Percentiles rank a stretch among this genome's conserved stretches.
Conservation (phyloP, 2,113 vertebrate species). For the Brienomyrus brachyistius region DNA sequence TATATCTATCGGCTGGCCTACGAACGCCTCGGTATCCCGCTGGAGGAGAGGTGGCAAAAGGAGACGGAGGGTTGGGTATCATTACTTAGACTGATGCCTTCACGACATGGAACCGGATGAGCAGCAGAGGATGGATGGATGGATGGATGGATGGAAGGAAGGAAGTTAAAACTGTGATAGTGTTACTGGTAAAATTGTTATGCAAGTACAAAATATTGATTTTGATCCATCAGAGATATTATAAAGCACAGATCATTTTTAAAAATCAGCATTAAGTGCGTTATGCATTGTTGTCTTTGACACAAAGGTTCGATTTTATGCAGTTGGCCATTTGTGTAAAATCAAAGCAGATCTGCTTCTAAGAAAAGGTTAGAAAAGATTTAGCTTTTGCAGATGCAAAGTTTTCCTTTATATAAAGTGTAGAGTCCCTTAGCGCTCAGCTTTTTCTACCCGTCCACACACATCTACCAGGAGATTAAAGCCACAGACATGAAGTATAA, state of each 20-base stretch:
- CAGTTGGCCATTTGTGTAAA: neutral
- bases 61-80: neutral
- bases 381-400: neutral
- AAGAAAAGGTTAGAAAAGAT: neutral
- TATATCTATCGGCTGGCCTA: neutral
- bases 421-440: conserved; percentile 47
- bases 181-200: neutral
- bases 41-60: neutral
- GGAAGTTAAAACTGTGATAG: neutral
- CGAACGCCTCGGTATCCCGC: neutral
- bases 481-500: conserved; percentile 95
- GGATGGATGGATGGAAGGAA: neutral
- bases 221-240: neutral
- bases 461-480: conserved; percentile 90
- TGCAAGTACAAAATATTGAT: neutral
- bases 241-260: neutral
- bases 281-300: neutral
- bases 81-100: neutral
- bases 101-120: neutral
- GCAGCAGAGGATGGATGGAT: neutral
- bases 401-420: neutral
- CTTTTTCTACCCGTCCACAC: conserved; percentile 46
- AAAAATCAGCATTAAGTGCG: neutral
- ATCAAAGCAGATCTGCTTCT: neutral
- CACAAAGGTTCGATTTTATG: neutral